A percentile compares a stretch with the other conserved stretches of the same genome.
Conservation (phyloP, 35 echinoderm and acorn worm genomes). For the Lytechinus pictus region DNA sequence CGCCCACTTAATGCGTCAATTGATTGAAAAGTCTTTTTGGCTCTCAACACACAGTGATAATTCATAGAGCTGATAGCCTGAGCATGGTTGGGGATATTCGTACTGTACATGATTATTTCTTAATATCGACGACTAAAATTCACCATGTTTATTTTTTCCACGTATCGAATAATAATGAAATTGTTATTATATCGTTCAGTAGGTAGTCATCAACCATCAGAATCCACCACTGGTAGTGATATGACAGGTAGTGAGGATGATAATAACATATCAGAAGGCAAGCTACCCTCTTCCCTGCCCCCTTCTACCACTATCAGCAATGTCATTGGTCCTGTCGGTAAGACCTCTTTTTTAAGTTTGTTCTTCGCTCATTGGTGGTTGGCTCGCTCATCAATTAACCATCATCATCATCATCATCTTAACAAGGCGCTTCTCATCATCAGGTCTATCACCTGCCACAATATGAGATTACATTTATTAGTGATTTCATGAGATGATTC, state of each 20-base stretch:
- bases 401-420: neutral
- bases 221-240: neutral
- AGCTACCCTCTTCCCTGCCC: neutral
- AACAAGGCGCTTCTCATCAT: neutral
- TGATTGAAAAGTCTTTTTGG: no score
- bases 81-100: neutral
- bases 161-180: neutral
- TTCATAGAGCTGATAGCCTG: neutral
- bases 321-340: constrained; percentile 37
- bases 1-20: no score
- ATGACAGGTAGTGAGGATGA: neutral
- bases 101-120: neutral
- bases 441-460: neutral
- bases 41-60: neutral
- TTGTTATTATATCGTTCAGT: neutral
- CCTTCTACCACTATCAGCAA: constrained; percentile 39
- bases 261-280: constrained; percentile 35
- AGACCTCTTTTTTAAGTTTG: constrained; percentile 21
- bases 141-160: neutral
- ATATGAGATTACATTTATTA: neutral
- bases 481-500: neutral
- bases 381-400: neutral
- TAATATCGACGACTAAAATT: neutral
- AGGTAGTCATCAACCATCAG: neutral
- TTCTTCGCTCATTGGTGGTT: neutral